A percentile compares a stretch with the other conserved stretches of the same genome.
These are phyloP conservation scores for Lipophrys pholis DNA, from an alignment of 2,113 vertebrate species.

Conservation along the genomic window DNA sequence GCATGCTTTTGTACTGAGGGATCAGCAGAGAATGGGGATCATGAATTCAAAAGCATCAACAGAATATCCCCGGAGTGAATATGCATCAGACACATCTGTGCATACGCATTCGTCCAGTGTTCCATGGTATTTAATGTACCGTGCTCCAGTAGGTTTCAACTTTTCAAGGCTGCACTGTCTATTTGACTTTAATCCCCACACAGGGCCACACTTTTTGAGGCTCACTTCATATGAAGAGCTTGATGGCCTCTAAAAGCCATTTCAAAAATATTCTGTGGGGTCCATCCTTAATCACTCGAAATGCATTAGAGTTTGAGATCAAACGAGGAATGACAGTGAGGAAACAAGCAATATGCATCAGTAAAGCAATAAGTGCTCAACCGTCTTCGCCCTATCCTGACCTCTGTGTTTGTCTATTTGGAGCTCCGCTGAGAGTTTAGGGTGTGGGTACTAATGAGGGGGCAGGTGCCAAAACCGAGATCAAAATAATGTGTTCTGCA, in stretches of 20 bases:
- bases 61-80: conserved; percentile 62
- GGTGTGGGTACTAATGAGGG: conserved; percentile 31
- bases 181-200: conserved; percentile 46
- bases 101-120: conserved; percentile 21
- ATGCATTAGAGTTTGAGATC: conserved; percentile 54
- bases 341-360: conserved; percentile 75
- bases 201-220: conserved; percentile 54
- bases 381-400: conserved; percentile 22
- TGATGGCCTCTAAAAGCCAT: conserved; percentile 42
- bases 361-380: conserved; percentile 71
- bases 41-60: conserved; percentile 71
- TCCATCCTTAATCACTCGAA: conserved; percentile 51
- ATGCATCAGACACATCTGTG: conserved; percentile 66
- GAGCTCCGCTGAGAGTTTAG: conserved; percentile 18
- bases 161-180: conserved; percentile 6
- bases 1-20: conserved; percentile 61
- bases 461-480: conserved; percentile 4
- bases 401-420: conserved; percentile 11
- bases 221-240: conserved; percentile 56
- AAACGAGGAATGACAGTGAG: conserved; percentile 54
- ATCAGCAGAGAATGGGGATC: conserved; percentile 63
- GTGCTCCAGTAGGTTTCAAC: conserved; percentile 38
- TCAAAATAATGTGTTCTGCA: conserved; percentile 17
- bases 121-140: conserved; percentile 19
- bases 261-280: conserved; percentile 41